Conservation (phyloP, 2,113 vertebrate species). For the Charadrius vociferus region DNA sequence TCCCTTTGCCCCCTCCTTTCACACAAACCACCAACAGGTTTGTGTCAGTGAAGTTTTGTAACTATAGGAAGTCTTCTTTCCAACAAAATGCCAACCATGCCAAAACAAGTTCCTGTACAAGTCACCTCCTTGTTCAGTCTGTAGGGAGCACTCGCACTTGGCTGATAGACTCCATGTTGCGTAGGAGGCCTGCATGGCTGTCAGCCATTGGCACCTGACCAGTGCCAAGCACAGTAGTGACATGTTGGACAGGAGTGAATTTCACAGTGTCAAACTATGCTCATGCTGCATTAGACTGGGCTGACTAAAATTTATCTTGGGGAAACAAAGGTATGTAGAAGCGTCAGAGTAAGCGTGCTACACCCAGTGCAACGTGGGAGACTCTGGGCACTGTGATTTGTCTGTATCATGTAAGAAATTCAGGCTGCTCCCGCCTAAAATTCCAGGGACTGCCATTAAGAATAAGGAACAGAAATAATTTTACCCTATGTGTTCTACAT, state of each 20-base stretch:
- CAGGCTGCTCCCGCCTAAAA: neutral
- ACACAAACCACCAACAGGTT: neutral
- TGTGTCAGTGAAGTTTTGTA: neutral
- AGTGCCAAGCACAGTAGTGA: neutral
- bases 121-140: fast-evolving
- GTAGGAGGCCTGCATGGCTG: neutral
- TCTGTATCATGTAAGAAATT: neutral
- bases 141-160: neutral
- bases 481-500: neutral
- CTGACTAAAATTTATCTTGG: neutral
- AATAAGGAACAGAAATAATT: neutral
- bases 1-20: neutral
- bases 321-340: neutral
- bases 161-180: fast-evolving
- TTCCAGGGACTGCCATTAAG: neutral
- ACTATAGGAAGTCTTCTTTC: neutral
- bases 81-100: neutral
- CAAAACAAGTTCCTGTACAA: neutral
- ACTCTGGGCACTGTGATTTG: neutral
- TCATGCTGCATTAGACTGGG: neutral
- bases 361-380: neutral
- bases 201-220: neutral
- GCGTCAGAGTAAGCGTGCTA: neutral
- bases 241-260: neutral
- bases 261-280: neutral